Conservation (phyloP, 1,140 invertebrate genomes). For the Battus philenor region DNA sequence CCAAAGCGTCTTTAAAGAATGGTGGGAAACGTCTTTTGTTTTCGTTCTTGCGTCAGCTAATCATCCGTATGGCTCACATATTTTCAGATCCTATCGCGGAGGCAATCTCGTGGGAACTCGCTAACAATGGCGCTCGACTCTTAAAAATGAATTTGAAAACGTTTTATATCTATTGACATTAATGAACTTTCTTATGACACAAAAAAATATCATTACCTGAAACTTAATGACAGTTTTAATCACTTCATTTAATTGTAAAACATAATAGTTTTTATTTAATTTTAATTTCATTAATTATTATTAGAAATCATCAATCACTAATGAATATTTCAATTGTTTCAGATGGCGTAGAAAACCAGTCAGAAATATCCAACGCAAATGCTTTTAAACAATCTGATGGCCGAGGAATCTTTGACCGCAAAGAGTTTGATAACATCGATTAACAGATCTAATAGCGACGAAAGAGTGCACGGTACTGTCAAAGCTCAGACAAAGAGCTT, state of each 20-base stretch:
- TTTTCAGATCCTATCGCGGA: constrained; percentile 13
- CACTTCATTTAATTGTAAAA: no score
- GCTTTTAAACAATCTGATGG: constrained; percentile 58
- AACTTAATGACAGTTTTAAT: no score
- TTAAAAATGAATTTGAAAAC: constrained; percentile 8
- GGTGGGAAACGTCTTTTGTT: constrained; percentile 8
- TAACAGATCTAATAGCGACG: constrained; percentile 44
- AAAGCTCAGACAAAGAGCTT: constrained; percentile 60
- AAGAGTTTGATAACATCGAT: constrained; percentile 54
- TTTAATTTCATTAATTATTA: no score
- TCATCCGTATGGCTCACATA: constrained; percentile 9
- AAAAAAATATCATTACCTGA: no score
- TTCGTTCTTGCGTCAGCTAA: constrained; percentile 4
- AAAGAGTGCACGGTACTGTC: constrained; percentile 51
- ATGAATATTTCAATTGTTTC: constrained; percentile 43
- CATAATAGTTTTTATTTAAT: no score
- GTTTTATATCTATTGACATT: neutral
- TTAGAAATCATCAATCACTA: no score
- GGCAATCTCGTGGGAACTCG: constrained; percentile 23
- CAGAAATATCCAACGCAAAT: constrained; percentile 52
- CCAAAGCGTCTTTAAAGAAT: neutral
- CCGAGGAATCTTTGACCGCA: constrained; percentile 51
- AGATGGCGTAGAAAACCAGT: constrained; percentile 66
- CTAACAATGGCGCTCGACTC: constrained; percentile 14
- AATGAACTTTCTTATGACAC: constrained; percentile 3